A percentile compares a stretch with the other conserved stretches of the same genome.
Conservation (phyloP, 2,888 invertebrate species). For the Scaptomyza flava region DNA sequence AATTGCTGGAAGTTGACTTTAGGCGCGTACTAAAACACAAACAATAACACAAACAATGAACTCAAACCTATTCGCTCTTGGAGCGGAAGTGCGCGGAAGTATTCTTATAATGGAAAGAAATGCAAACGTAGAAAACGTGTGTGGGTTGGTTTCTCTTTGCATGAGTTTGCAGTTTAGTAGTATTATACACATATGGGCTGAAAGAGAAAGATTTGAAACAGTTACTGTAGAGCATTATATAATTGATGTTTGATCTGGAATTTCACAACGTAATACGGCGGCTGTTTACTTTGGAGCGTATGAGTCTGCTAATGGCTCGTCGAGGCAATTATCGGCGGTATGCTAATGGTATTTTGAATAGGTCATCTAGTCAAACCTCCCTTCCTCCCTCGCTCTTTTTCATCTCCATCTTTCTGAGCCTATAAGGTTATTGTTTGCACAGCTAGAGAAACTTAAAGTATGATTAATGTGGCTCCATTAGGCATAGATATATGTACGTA, state of each 20-base stretch:
- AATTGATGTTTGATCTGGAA: slow-evolving; percentile 59
- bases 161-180: slow-evolving; percentile 58
- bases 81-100: slow-evolving; percentile 61
- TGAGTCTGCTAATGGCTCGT: slow-evolving; percentile 65
- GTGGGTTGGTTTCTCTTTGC: slow-evolving; percentile 19
- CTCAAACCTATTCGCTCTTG: neutral
- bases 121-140: slow-evolving; percentile 39
- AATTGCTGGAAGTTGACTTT: slow-evolving; percentile 75
- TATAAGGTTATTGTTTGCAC: slow-evolving; percentile 59
- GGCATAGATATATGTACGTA: slow-evolving; percentile 10
- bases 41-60: slow-evolving; percentile 7
- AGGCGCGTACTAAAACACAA: slow-evolving; percentile 67
- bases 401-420: slow-evolving; percentile 3
- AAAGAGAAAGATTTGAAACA: neutral
- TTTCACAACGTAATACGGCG: slow-evolving; percentile 73
- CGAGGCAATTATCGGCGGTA: slow-evolving; percentile 70
- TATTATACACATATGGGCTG: neutral
- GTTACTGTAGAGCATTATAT: slow-evolving; percentile 17
- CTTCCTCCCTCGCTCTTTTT: neutral
- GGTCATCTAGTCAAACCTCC: slow-evolving; percentile 27
- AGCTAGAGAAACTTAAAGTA: slow-evolving; percentile 57
- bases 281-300: slow-evolving; percentile 59
- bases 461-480: slow-evolving; percentile 73
- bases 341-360: slow-evolving; percentile 76
- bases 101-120: slow-evolving; percentile 24